Base-by-base conservation (phyloP, 2,113 vertebrate genomes). In the Sula dactylatra region DNA sequence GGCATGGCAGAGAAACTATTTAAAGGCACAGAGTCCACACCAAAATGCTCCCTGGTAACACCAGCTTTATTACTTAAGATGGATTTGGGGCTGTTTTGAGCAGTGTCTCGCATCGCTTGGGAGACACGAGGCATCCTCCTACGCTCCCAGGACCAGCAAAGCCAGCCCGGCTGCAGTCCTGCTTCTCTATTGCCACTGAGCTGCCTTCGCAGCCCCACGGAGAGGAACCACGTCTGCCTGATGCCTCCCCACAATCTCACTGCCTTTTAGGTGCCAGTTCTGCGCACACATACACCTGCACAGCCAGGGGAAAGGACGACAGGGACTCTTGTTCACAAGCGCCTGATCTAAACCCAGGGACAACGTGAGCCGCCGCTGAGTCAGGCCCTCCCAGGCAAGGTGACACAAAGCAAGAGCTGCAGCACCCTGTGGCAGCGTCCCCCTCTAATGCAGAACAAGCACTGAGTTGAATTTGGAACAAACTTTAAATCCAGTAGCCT, bases 271-370 rank as follows among this genome's bases (percentile, higher is more conserved):
- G 26, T 32, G 40, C 38, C 47, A 7, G 66, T 25, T 66, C 27
- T 38, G 8, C 8, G 0, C 26, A 3, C 64, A 9, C 12, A 3
- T 2, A 4, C 5, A 6, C 31, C 40, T 6, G 22, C 4, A 2
- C 29, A 11, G 66, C 73, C 15, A 8, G 6, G 38, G 19, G 38
- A 47, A 73, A 29, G 45, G 67, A 16, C 11, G 0, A 18, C 5
- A 2, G 45, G n/a, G 34, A 36, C 25, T 10, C 32, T 16, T 3
- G n/a, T 20, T 55, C 44, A 17, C 56, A 13, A 1, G 0, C 4
- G 34, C 17, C 50, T 5, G 26, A 65, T 7, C 17, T 15, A 67
- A n/a, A 59, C 20, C 34, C 38, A 16, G 38, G 31, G 83, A 49
- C 10, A 25, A 38, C 19, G 1, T 1, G 9, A 47, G 38, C 38